These are phyloP conservation scores for Habrosyne pyritoides DNA, from an alignment of 2,888 invertebrate species.

Conservation along the genomic window DNA sequence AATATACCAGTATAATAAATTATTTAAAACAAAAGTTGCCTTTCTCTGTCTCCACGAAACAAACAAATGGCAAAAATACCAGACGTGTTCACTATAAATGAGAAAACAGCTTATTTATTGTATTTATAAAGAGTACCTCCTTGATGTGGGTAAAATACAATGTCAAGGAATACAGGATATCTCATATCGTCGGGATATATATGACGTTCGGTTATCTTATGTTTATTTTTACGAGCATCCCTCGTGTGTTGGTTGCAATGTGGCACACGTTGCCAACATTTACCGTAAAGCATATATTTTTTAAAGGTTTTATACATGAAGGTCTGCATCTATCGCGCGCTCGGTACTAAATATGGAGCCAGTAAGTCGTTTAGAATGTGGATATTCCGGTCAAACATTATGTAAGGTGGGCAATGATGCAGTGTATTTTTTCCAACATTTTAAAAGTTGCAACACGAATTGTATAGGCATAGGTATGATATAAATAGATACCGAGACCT, in stretches of 20 bases:
- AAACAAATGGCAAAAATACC: neutral
- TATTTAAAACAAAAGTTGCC: no score
- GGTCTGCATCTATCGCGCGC: neutral
- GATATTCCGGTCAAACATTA: neutral
- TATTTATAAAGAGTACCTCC: neutral
- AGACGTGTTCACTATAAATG: neutral
- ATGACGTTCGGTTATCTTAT: conserved; percentile 25
- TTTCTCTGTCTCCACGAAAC: no score
- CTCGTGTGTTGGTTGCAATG: conserved; percentile 18
- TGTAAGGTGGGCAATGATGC: no score
- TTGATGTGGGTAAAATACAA: conserved; percentile 6
- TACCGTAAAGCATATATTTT: neutral
- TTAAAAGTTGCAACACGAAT: no score
- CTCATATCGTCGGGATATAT: conserved; percentile 8
- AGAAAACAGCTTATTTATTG: neutral
- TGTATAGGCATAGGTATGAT: neutral
- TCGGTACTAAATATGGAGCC: neutral
- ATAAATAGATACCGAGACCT: neutral
- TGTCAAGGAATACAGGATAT: conserved; percentile 12
- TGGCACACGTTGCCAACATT: conserved; percentile 5
- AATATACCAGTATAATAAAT: no score
- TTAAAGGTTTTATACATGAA: neutral
- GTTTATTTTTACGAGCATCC: conserved; percentile 36
- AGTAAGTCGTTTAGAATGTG: neutral
- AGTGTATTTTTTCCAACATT: no score